Base-by-base conservation (phyloP, 2,113 vertebrate species). In the Periophthalmus modestus region DNA sequence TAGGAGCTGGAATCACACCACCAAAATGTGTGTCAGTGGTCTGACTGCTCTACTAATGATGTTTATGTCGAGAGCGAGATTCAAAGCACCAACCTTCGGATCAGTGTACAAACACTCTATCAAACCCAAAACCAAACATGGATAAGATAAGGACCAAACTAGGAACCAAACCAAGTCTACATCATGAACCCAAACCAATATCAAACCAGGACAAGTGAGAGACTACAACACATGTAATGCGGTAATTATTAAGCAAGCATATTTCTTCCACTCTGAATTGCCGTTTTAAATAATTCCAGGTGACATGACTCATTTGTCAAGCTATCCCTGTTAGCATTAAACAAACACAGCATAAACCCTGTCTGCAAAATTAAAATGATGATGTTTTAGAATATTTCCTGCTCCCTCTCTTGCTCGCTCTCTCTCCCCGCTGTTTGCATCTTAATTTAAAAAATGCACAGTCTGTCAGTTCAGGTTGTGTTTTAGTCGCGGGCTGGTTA, bases 401-500 rank as follows among this genome's bases (percentile, higher is more conserved):
- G 15, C 39, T 7, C 43, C 68, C 59, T 48, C 71, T 7, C 19
- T 11, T 7, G 7, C 6, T 55, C 19, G 21, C 52, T 21, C 54
- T 68, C 57, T 4, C 55, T 23, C 43, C 68, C 69, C n/a, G n/a
- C n/a, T n/a, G 39, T 4, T 47, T 63, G 50, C 65, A 73, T 16
- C 61, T 48, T 79, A 73, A 86, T 82, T 34, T 59, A 43, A 78
- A 78, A 47, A 62, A 48, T 75, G 77, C 67, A 63, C 39, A 77
- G 43, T 68, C 75, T 73, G 46, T 81, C 82, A 68, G 77, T 69
- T 71, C 12, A 55, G 72, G 78, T 68, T 71, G 21, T 71, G 50
- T 72, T 73, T 87, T 74, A 54, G 61, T 87, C 73, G 87, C 16
- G 34, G 71, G 67, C 66, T 55, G 72, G 66, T 71, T 84, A 73